phyloP scores from a whole-genome alignment of 2,888 invertebrate species.

The Agrochola lychnidis region DNA sequence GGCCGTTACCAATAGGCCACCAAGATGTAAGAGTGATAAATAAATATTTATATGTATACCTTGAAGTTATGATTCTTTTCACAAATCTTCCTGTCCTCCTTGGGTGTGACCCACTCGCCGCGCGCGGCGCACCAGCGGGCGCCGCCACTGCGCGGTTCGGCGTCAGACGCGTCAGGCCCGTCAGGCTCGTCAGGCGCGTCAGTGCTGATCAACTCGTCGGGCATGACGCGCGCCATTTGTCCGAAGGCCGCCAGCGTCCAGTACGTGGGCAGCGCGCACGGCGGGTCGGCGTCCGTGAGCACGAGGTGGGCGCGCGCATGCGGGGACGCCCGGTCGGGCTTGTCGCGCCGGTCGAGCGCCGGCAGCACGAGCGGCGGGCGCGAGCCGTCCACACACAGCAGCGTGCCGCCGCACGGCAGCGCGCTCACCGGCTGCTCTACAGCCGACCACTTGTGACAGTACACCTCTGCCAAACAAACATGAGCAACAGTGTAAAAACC shows the following conservation, averaged over 20 bases:
- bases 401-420: slow-evolving; percentile 31
- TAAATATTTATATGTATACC: neutral
- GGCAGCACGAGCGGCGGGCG: slow-evolving; percentile 12
- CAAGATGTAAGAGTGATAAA: too few species aligned
- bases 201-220: neutral
- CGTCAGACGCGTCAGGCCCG: neutral
- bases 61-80: slow-evolving; percentile 22
- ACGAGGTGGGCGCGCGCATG: slow-evolving; percentile 9
- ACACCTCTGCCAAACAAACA: slow-evolving; percentile 2
- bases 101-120: too few species aligned
- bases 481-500: neutral
- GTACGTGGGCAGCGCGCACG: slow-evolving; percentile 31
- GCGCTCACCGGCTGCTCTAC: neutral
- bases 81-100: slow-evolving; percentile 2
- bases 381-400: slow-evolving; percentile 34
- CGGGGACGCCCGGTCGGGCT: accelerated
- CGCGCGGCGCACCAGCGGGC: neutral
- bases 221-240: neutral
- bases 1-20: too few species aligned
- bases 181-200: neutral
- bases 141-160: accelerated
- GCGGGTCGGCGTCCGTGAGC: slow-evolving; percentile 30
- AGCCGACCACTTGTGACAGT: slow-evolving; percentile 15
- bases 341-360: accelerated
- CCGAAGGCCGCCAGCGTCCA: slow-evolving; percentile 5